Base-by-base conservation (phyloP, 2,797 vertebrate species). In the Astyanax mexicanus region DNA sequence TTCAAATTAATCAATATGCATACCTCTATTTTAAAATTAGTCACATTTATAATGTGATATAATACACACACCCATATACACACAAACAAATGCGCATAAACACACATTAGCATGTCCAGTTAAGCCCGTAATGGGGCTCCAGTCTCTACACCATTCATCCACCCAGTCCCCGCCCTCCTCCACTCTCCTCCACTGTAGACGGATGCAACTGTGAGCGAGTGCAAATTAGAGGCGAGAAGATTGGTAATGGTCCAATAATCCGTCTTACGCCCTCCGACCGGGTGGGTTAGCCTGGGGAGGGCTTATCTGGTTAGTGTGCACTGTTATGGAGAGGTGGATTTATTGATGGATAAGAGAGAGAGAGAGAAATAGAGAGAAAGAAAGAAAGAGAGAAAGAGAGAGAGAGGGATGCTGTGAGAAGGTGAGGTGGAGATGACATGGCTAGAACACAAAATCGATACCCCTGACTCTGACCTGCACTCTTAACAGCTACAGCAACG, bases 371-470 rank as follows among this genome's bases (percentile, higher is more conserved):
- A 15, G 61, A 25, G 8, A 58, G 21, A 69, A 29, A 25, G 35
- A 12, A 29, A 21, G 42, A 40, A 1, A 68, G 7, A 11, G 32
- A 29, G 54, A 17, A 29, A n/a, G 5, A 51, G 21, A 45, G 62
- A 21, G 10, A 32, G 44, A 32, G 55, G 17, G 49, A n/a, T 21
- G 19, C 13, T 13, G n/a, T 37, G 38, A 19, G 6, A 78, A 49
- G 0, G 7, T 52, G 54, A 71, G 57, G 62, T 72, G 38, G 47
- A 80, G 76, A 79, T 64, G 78, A 72, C 75, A 81, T 47, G 44
- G 71, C 32, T 71, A 68, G 72, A 65, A 72, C 51, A 49, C 42
- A 77, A 79, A 82, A 84, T 83, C 83, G 58, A 84, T 86, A 79
- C 40, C 29, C 65, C 72, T 71, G 57, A 71, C 55, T 76, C 80